Evolutionary conservation across 2,888 invertebrate species (phyloP).

Genomic region (Labia minor): DNA sequence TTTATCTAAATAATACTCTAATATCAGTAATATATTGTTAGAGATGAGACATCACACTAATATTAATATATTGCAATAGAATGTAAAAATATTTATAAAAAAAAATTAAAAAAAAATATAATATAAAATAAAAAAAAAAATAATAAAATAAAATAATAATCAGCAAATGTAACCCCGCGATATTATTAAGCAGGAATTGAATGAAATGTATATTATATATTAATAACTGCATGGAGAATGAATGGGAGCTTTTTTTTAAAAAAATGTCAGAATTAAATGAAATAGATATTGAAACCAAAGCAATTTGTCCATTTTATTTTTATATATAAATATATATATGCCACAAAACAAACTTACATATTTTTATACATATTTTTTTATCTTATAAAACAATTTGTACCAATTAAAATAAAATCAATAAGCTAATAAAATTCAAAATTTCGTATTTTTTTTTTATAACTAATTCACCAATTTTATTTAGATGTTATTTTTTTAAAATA

Average conservation of each 20-base stretch:
- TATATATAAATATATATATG: neutral
- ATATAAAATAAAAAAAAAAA: neutral
- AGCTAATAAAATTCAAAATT: neutral
- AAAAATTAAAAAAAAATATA: too few species aligned
- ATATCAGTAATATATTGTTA: slow-evolving; percentile 1
- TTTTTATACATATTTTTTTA: neutral
- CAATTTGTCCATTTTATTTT: neutral
- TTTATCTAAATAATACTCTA: slow-evolving; percentile 13
- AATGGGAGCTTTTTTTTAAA: neutral
- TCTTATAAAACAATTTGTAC: neutral
- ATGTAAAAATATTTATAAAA: neutral
- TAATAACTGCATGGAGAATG: neutral
- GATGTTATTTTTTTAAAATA: too few species aligned
- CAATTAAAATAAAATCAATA: neutral
- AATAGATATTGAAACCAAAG: slow-evolving; percentile 7
- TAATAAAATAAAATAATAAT: too few species aligned
- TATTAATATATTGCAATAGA: neutral
- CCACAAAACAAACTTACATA: neutral
- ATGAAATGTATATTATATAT: neutral
- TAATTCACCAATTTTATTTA: too few species aligned
- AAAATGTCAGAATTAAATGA: neutral
- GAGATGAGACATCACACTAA: neutral
- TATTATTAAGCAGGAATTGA: neutral
- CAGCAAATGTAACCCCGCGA: neutral
- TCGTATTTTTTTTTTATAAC: neutral